Conservation (phyloP, 2,797 vertebrate genomes). For the Esox lucius region DNA sequence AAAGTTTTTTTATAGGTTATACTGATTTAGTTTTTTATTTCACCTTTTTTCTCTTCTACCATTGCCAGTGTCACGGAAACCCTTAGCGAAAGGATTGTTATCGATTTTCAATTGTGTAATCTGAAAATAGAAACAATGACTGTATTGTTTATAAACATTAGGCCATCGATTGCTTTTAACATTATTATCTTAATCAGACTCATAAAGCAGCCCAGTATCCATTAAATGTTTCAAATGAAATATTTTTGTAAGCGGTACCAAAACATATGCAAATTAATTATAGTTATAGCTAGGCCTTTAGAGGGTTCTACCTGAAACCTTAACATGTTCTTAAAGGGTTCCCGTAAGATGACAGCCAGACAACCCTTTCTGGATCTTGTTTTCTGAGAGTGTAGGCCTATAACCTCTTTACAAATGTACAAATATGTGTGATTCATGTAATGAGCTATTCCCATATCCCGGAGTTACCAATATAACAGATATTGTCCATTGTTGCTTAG, state of each 20-base stretch:
- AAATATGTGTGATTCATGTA: not conserved
- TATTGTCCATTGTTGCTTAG: not conserved
- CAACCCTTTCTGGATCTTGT: no score
- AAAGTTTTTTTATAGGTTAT: not conserved
- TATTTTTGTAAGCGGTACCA: not conserved
- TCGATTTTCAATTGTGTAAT: constrained; percentile 95
- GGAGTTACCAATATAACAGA: not conserved
- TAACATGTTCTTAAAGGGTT: no score
- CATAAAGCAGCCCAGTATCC: not conserved
- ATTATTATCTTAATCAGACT: not conserved
- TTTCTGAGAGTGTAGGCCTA: no score
- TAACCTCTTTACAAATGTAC: not conserved
- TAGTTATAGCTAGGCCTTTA: no score
- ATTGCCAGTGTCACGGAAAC: constrained; percentile 93
- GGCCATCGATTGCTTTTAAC: not conserved
- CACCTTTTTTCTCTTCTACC: constrained; percentile 92
- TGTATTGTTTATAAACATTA: not conserved
- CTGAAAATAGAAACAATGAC: constrained; percentile 40
- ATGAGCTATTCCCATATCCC: not conserved
- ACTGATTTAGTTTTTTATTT: constrained; percentile 35
- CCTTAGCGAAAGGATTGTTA: constrained; percentile 96
- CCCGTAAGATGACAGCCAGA: no score
- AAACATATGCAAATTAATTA: not conserved
- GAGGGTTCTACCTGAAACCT: no score
- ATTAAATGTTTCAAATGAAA: not conserved